Evolutionary conservation across 1,140 invertebrate species (phyloP), one percentile per base, ranked within the genome.

Genomic region (Zaprionus vittiger): DNA sequence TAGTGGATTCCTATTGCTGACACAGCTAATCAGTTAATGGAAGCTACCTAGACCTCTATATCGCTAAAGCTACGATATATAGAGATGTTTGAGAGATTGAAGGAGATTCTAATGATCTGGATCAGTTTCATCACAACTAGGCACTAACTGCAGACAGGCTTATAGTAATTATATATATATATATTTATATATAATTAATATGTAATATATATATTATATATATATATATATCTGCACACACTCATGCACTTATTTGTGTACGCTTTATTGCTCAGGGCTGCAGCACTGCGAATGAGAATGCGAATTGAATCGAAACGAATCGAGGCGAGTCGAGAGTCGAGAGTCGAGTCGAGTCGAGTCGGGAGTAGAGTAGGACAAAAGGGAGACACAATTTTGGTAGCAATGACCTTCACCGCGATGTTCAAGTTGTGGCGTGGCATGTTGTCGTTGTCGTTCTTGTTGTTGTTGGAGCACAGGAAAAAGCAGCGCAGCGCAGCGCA

Each of bases 401-500:
- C 91, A 92, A 92, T 92, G 91, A 92, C 91, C 91, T 92, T 92
- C 91, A 92, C 91, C 91, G 91, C 91, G 91, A 91, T 92, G 91
- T 92, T 92, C 83, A 91, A 89, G 85, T 91, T 87, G 89, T 77
- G 81, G 79, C 71, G 54, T 74, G 59, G 52, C 37, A 56, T 79
- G 61, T 37, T 49, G 56, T 91, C 69, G 75, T 89, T 82, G 66
- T 84, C 77, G 80, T 71, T 57, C 61, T 70, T 81, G 73, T 44
- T 14, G 61, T 37, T 62, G 68, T 26, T 62, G 73, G 70, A 72
- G 81, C 78, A 73, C 54, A 80, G 65, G 62, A 73, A 84, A 67
- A 84, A 81, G 60, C 79, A 72, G 68, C 69, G 66, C 76, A 75
- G 41, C 41, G 41, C 41, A 44, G 41, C 41, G 60, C 79, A 72